These are phyloP conservation scores for Polietes domitor DNA, from an alignment of 2,888 invertebrate genomes.

Conservation along the genomic window DNA sequence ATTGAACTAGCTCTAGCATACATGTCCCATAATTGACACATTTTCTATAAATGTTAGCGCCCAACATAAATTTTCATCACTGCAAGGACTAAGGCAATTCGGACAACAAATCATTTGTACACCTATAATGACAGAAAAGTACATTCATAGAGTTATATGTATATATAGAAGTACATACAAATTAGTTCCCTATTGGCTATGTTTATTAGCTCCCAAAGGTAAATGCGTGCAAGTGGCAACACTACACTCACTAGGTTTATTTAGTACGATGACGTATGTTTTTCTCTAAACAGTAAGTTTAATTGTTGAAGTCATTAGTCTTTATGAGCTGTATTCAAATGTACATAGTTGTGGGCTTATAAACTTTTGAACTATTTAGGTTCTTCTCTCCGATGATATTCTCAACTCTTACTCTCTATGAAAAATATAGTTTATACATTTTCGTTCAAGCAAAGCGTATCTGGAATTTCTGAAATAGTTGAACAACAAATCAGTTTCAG, in stretches of 20 bases:
- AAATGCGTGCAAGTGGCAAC: conserved; percentile 44
- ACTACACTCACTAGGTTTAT: conserved; percentile 41
- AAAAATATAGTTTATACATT: not conserved
- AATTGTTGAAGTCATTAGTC: conserved; percentile 56
- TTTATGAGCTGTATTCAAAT: conserved; percentile 39
- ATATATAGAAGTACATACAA: too few relatives aligned
- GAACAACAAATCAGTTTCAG: not conserved
- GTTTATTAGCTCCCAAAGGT: too few relatives aligned
- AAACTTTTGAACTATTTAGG: not conserved
- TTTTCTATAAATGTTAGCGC: too few relatives aligned
- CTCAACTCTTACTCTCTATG: not conserved
- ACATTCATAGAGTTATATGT: too few relatives aligned
- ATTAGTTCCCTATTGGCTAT: too few relatives aligned
- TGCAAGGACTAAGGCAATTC: too few relatives aligned
- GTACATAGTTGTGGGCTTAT: conserved; percentile 11
- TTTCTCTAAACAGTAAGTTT: conserved; percentile 44
- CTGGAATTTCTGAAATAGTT: not conserved
- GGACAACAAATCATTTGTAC: too few relatives aligned
- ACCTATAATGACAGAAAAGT: too few relatives aligned
- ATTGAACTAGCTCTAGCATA: too few relatives aligned
- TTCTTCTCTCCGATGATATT: not conserved
- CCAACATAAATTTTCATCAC: too few relatives aligned
- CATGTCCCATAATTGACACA: too few relatives aligned
- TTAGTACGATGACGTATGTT: conserved; percentile 59
- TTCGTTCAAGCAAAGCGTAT: not conserved